These are phyloP conservation scores for Lepidurus couesii DNA, from an alignment of 1,140 invertebrate genomes.

Conservation along the genomic window DNA sequence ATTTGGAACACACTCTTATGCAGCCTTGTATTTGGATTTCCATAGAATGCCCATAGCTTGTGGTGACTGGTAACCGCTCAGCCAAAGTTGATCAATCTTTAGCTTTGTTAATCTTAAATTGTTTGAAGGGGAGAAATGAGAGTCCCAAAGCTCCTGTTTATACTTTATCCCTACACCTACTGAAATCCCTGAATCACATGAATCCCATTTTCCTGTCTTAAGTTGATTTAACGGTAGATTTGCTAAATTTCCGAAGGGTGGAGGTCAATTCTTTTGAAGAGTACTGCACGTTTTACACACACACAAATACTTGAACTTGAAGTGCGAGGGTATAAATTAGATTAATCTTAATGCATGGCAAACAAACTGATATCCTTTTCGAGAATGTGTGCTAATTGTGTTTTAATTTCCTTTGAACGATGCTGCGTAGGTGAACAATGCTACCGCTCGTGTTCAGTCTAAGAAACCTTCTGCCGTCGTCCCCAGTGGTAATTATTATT, in stretches of 20 bases:
- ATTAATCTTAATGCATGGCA: neutral
- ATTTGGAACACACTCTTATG: conserved; percentile 7
- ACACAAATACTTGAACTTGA: neutral
- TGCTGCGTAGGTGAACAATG: conserved; percentile 84
- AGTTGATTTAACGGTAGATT: no score
- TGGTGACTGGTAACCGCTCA: conserved; percentile 14
- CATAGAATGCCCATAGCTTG: conserved; percentile 13
- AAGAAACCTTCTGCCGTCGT: conserved; percentile 85
- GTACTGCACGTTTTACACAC: neutral
- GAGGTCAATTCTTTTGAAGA: neutral
- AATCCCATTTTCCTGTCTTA: no score
- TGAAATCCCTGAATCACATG: no score
- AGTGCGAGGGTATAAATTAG: neutral
- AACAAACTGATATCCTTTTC: neutral
- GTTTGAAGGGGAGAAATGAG: neutral
- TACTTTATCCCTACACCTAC: no score
- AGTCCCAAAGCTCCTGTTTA: neutral
- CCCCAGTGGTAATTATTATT: conserved; percentile 73
- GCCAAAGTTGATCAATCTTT: neutral
- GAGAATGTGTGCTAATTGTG: neutral
- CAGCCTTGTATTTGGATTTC: neutral
- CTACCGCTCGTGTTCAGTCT: conserved; percentile 93
- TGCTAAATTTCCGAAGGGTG: no score
- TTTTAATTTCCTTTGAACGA: conserved; percentile 38
- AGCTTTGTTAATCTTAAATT: neutral